phyloP scores from a whole-genome alignment of 2,113 vertebrate genomes.

The Danionella cerebrum region DNA sequence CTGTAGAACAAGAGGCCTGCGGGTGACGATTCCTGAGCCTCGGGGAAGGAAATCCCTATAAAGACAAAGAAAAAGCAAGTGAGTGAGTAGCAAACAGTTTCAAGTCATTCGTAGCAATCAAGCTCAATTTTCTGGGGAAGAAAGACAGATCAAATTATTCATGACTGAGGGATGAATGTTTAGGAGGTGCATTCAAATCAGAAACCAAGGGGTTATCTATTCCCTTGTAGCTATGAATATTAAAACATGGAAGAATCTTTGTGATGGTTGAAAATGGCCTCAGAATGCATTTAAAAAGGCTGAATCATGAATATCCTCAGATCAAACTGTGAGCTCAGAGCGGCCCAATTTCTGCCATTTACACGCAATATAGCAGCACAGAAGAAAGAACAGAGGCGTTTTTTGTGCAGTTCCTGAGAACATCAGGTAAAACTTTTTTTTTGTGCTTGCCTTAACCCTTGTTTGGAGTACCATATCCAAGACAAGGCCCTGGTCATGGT shows the following conservation, averaged over 20 bases:
- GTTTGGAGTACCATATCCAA: no score
- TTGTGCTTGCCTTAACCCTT: no score
- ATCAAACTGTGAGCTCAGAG: no score
- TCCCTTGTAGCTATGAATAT: conserved; percentile 17
- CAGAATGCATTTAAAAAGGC: no score
- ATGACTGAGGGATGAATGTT: neutral
- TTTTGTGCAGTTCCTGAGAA: no score
- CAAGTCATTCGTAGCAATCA: conserved; percentile 31
- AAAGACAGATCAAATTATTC: conserved; percentile 8
- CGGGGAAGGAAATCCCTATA: conserved; percentile 92
- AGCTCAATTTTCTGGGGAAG: conserved; percentile 28
- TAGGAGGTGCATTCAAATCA: neutral
- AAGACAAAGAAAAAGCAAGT: neutral
- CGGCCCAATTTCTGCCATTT: no score
- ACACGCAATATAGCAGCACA: no score
- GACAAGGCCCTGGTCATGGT: no score
- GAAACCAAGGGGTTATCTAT: neutral
- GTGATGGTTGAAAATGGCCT: no score
- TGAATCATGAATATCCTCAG: no score
- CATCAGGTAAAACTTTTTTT: no score
- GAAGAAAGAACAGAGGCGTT: no score
- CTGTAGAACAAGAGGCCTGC: conserved; percentile 91
- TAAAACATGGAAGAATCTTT: neutral
- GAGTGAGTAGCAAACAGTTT: neutral
- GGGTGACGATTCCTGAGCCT: conserved; percentile 91